Evolutionary conservation across 2,797 vertebrate species (phyloP).

Genomic region (Chaunax sp.): DNA sequence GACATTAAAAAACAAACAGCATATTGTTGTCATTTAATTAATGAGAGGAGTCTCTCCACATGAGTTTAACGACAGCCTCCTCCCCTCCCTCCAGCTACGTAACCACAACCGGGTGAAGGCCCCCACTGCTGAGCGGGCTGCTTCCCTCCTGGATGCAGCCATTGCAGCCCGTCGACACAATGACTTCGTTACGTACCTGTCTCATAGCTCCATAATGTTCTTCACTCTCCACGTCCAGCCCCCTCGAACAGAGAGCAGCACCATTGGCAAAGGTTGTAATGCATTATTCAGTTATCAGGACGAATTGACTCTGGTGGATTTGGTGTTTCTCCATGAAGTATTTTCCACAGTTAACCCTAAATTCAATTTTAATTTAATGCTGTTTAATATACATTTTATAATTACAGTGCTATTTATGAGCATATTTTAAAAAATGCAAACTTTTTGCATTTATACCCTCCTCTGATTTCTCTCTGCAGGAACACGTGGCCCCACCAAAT

Average conservation of each 20-base stretch:
- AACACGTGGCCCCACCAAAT: conserved; percentile 90
- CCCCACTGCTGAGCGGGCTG: conserved; percentile 92
- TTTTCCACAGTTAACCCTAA: conserved; percentile 8
- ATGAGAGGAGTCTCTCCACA: too few species aligned
- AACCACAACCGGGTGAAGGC: conserved; percentile 95
- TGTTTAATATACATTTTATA: not conserved
- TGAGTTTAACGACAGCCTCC: not conserved
- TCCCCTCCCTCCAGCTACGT: conserved; percentile 83
- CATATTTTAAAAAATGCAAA: not conserved
- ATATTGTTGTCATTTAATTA: too few species aligned
- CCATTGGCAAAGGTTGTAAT: conserved; percentile 90
- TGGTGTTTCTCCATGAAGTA: conserved; percentile 23
- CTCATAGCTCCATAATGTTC: conserved; percentile 95
- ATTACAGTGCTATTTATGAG: not conserved
- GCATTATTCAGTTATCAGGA: conserved; percentile 49
- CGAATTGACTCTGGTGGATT: not conserved
- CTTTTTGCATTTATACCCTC: conserved; percentile 11
- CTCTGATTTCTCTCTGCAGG: conserved; percentile 76
- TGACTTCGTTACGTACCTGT: conserved; percentile 83
- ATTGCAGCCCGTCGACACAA: conserved; percentile 89
- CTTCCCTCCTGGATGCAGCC: conserved; percentile 93
- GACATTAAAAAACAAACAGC: too few species aligned
- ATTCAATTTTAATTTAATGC: conserved; percentile 4
- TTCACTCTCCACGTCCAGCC: conserved; percentile 96
- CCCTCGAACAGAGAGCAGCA: conserved; percentile 93